Conservation (phyloP, 2,113 vertebrate species). For the Sceloporus undulatus region DNA sequence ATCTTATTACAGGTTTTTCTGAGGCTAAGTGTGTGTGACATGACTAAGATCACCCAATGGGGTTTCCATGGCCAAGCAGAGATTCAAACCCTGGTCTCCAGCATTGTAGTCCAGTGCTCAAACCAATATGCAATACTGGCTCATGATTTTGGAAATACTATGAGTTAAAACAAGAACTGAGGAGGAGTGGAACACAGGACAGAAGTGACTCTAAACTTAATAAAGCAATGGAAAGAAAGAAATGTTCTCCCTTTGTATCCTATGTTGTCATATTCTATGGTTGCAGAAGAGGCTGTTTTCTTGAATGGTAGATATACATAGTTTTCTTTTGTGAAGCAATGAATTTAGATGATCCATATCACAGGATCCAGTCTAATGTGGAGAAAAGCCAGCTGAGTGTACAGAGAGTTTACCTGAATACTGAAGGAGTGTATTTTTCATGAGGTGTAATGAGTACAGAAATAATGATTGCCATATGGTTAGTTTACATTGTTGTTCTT, state of each 20-base stretch:
- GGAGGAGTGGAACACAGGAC: not conserved
- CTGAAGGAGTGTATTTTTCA: not conserved
- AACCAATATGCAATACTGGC: too few species aligned
- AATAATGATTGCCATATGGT: slow-evolving; percentile 24
- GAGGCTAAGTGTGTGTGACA: too few species aligned
- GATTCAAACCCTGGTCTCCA: too few species aligned
- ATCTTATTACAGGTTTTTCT: too few species aligned
- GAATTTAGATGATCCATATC: not conserved
- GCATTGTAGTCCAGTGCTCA: too few species aligned
- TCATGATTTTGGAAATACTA: not conserved
- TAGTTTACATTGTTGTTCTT: not conserved
- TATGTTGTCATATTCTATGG: not conserved
- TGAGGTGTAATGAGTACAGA: not conserved
- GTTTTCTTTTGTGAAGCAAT: not conserved
- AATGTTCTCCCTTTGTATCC: not conserved
- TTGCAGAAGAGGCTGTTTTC: not conserved
- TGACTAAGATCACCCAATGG: too few species aligned
- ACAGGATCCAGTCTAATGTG: not conserved
- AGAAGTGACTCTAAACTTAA: not conserved
- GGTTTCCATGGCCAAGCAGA: too few species aligned
- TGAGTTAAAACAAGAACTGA: not conserved
- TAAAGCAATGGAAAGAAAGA: not conserved
- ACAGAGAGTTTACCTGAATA: not conserved
- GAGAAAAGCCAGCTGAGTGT: not conserved
- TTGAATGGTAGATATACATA: not conserved